Conservation (phyloP, 2,888 invertebrate genomes). For the Dromius quadrimaculatus region DNA sequence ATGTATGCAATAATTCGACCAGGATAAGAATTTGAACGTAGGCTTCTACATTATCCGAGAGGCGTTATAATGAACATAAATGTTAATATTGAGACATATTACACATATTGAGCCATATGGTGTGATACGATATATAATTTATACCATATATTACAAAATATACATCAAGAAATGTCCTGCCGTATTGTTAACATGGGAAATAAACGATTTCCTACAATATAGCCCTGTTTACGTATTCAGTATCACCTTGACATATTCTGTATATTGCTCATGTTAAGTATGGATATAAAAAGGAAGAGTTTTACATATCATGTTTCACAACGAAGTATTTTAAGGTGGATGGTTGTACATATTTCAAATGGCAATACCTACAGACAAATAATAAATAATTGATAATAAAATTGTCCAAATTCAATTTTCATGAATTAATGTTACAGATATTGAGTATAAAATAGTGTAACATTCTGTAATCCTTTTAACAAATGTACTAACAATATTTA, state of each 20-base stretch:
- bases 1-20: conserved; percentile 29
- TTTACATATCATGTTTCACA: conserved; percentile 13
- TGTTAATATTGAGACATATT: conserved; percentile 24
- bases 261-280: neutral
- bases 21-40: conserved; percentile 5
- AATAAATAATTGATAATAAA: too few relatives aligned
- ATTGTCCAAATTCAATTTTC: too few relatives aligned
- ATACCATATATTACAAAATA: neutral
- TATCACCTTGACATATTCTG: conserved; percentile 6
- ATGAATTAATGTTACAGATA: too few relatives aligned
- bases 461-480: too few relatives aligned
- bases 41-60: conserved; percentile 14
- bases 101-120: conserved; percentile 35
- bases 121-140: conserved; percentile 22
- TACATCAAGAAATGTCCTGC: neutral
- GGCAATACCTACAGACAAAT: too few relatives aligned
- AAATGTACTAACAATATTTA: too few relatives aligned
- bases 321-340: too few relatives aligned
- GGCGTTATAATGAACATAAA: conserved; percentile 24
- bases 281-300: conserved; percentile 4
- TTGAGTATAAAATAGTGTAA: too few relatives aligned
- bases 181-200: neutral
- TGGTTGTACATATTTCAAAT: too few relatives aligned
- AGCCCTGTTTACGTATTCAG: neutral
- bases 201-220: conserved; percentile 16